Base-by-base conservation (phyloP, 2,888 invertebrate genomes). In the Nomada hirtipes region DNA sequence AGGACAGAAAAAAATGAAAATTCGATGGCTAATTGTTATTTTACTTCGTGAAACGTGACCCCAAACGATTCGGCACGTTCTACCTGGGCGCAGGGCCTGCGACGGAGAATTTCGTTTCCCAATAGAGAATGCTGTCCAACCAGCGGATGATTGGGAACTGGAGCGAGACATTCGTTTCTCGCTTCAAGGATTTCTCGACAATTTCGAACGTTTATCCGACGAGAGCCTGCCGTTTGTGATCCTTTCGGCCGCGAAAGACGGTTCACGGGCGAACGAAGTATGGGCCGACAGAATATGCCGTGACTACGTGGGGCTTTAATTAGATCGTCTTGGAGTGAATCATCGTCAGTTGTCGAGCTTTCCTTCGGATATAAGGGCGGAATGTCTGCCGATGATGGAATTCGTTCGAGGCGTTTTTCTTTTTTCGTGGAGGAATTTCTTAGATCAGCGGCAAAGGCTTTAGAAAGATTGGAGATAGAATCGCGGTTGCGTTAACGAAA, bases 81-180 rank as follows among this genome's bases (percentile, higher is more conserved):
- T 67, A 60, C 50, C 69, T 59, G 42, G 60, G 7, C 59, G 23
- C 55, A 10, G 23, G 68, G 71, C 29, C 79, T 71, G 55, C 71
- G 64, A 73, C 29, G 77, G 59, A 59, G 55, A 81, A 79, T 77
- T 82, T 76, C 72, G 60, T 81, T 81, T 76, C 65, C 61, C 75
- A 52, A 81, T 81, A 76, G 18, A 75, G 78, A 83, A 75, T 70
- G 71, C 52, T 50, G 60, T 50, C 52, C 61, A 52, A 50, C 74
- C 80, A 75, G 36, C 65, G 70, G 75, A 80, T 88, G 81, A 87
- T 87, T 87, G 88, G 81, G 89, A 88, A 88, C 71, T 88, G 87
- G 88, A 77, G 88, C 88, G 88, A 87, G 83, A 63, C 82, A 79
- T 85, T 88, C 82, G 89, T 83, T 88, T 88, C 82, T 85, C 85